These are phyloP conservation scores for Macropus fuliginosus DNA, from an alignment of 2,797 vertebrate species.

Conservation along the genomic window DNA sequence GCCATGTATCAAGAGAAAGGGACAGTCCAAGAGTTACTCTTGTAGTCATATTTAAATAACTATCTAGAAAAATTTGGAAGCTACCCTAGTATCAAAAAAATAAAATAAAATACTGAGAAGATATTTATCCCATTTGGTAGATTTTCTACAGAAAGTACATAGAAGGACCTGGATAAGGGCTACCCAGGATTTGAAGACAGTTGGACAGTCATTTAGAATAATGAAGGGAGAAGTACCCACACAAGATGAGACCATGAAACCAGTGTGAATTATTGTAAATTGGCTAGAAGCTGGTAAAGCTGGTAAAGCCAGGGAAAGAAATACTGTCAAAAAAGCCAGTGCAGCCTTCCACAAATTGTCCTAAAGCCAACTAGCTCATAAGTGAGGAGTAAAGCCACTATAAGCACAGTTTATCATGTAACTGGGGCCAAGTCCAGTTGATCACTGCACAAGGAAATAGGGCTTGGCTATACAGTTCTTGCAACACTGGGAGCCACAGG, in stretches of 20 bases:
- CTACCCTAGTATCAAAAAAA: background rate
- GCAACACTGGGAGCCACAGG: background rate
- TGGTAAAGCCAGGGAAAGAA: no score
- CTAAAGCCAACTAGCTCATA: background rate
- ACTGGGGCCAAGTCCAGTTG: background rate
- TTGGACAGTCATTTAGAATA: background rate
- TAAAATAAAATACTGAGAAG: background rate
- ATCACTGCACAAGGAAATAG: background rate
- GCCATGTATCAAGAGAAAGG: background rate
- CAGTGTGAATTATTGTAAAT: background rate
- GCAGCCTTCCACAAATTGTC: background rate
- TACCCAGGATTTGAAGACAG: background rate
- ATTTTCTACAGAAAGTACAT: background rate
- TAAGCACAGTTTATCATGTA: background rate
- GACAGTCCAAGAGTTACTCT: background rate
- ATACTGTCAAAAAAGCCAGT: background rate
- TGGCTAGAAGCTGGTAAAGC: background rate
- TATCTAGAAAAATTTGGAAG: no score
- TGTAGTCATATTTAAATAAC: background rate
- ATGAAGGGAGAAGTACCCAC: background rate
- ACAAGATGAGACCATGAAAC: background rate
- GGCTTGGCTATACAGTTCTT: background rate
- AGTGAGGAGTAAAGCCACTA: background rate
- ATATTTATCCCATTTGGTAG: background rate
- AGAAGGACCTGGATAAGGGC: background rate